A percentile compares a stretch with the other conserved stretches of the same genome.
phyloP scores from a whole-genome alignment of 2,888 invertebrate genomes.

The Gnatocerus cornutus region DNA sequence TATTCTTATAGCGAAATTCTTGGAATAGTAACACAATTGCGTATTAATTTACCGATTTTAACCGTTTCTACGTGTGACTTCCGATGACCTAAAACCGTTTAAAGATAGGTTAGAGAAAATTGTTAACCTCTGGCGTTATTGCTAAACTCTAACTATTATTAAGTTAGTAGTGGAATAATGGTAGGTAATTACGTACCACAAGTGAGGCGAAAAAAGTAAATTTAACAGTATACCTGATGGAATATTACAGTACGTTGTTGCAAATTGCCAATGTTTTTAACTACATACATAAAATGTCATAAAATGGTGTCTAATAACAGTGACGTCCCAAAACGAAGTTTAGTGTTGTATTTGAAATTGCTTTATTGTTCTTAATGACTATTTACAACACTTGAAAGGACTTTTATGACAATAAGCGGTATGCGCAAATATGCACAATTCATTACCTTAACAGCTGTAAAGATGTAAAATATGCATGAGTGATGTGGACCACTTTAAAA shows the following conservation, averaged over 20 bases:
- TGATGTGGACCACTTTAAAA: too few species aligned
- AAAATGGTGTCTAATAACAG: too few species aligned
- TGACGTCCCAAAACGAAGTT: too few species aligned
- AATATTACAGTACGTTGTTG: not conserved
- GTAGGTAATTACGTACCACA: not conserved
- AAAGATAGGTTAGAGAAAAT: conserved; percentile 8
- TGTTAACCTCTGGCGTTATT: not conserved
- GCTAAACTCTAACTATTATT: conserved; percentile 7
- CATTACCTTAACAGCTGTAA: too few species aligned
- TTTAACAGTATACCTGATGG: not conserved
- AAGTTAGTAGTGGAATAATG: conserved; percentile 7
- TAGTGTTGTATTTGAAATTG: too few species aligned
- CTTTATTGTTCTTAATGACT: too few species aligned
- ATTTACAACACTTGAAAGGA: too few species aligned
- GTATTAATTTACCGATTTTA: not conserved
- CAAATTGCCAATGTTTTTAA: too few species aligned
- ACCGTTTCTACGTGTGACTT: conserved; percentile 13
- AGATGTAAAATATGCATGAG: too few species aligned
- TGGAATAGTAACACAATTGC: not conserved
- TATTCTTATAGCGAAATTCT: not conserved
- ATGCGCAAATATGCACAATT: too few species aligned
- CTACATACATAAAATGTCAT: too few species aligned
- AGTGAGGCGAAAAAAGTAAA: not conserved
- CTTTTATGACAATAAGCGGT: too few species aligned
- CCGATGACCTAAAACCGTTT: conserved; percentile 17